Conservation (phyloP, 2,888 invertebrate genomes). For the Embidobia sp. region DNA sequence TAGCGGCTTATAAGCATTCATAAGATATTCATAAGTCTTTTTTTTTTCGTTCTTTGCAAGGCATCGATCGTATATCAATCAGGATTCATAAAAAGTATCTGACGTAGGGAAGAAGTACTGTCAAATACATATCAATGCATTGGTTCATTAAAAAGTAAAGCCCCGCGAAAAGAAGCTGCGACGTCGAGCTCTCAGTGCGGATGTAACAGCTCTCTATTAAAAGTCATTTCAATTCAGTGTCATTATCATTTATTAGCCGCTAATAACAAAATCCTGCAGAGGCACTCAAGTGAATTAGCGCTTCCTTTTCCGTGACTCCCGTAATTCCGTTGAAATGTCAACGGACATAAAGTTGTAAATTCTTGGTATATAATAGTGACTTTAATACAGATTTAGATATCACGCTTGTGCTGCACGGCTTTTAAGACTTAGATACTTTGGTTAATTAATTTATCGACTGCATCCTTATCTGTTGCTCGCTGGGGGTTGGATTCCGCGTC, state of each 20-base stretch:
- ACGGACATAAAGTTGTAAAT: conserved; percentile 69
- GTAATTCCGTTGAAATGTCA: conserved; percentile 42
- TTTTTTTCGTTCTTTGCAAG: conserved; percentile 34
- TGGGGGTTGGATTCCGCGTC: conserved; percentile 37
- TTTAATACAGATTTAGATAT: conserved; percentile 78
- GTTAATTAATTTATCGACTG: conserved; percentile 80
- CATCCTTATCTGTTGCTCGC: conserved; percentile 73
- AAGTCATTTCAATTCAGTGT: conserved; percentile 13
- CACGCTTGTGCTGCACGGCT: conserved; percentile 70
- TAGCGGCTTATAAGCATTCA: conserved; percentile 73
- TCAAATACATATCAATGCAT: conserved; percentile 19
- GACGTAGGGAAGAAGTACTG: conserved; percentile 26
- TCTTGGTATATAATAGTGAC: conserved; percentile 70
- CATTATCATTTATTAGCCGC: conserved; percentile 9
- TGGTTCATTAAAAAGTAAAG: conserved; percentile 31
- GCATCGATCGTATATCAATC: conserved; percentile 31
- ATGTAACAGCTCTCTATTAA: no score
- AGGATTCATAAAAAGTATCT: conserved; percentile 45
- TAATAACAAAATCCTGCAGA: conserved; percentile 29
- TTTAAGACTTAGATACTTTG: conserved; percentile 76
- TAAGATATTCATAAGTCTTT: conserved; percentile 76
- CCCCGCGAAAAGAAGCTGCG: neutral
- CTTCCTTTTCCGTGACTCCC: conserved; percentile 13
- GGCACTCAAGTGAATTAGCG: conserved; percentile 27
- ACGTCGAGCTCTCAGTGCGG: no score